Evolutionary conservation across 2,113 vertebrate species (phyloP).

Genomic region (Marmota monax): DNA sequence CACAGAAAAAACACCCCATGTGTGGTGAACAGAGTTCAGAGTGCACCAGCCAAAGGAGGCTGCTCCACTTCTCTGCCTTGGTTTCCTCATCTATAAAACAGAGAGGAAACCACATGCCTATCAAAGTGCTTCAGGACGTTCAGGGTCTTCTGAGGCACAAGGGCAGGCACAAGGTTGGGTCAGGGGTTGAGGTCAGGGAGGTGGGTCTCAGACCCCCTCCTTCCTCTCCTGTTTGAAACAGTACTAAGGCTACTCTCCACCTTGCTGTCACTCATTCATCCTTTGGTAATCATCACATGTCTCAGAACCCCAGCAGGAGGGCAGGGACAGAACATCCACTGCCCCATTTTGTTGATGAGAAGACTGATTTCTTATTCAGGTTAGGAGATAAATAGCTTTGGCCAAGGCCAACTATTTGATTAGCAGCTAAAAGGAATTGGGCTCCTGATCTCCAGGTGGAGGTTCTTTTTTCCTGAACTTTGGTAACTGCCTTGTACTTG

Average conservation of each 20-base stretch:
- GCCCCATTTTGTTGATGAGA: neutral
- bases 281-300: neutral
- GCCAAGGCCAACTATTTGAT: neutral
- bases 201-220: neutral
- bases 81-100: neutral
- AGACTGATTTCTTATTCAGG: conserved; percentile 28
- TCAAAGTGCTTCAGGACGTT: neutral
- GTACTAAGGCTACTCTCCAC: neutral
- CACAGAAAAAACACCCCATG: neutral
- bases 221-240: neutral
- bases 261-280: neutral
- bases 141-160: neutral
- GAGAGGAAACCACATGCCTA: neutral
- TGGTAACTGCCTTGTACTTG: neutral
- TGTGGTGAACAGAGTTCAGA: neutral
- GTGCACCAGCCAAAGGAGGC: neutral
- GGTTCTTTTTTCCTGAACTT: neutral
- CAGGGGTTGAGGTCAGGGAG: neutral
- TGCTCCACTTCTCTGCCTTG: neutral
- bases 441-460: neutral
- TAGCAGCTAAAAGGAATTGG: neutral
- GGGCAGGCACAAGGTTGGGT: neutral
- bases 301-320: neutral
- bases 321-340: neutral
- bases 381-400: neutral